Percentiles rank a stretch among this genome's conserved stretches.
Conservation (phyloP, 2,797 vertebrate species). For the Aeoliscus strigatus region DNA sequence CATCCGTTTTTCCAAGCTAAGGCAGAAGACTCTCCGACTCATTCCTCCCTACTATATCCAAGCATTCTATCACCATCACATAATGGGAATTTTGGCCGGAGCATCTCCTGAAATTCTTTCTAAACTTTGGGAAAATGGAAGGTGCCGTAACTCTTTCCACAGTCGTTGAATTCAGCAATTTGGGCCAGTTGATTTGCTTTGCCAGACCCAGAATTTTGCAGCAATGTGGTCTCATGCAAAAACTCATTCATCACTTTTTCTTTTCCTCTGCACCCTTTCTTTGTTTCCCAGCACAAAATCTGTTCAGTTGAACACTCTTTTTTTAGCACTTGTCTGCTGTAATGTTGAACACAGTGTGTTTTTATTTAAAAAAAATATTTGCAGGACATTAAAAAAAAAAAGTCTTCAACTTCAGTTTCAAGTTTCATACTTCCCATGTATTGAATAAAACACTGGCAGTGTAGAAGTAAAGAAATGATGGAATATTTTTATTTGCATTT, state of each 20-base stretch:
- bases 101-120: slow-evolving; percentile 54
- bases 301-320: too few species aligned
- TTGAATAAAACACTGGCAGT: not conserved
- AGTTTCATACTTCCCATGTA: too few species aligned
- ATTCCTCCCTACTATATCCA: slow-evolving; percentile 33
- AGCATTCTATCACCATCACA: slow-evolving; percentile 45
- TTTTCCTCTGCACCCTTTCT: slow-evolving; percentile 7
- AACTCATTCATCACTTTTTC: too few species aligned
- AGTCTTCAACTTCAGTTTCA: too few species aligned
- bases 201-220: slow-evolving; percentile 52
- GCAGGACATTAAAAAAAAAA: slow-evolving; percentile 8
- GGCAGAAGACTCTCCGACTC: slow-evolving; percentile 27
- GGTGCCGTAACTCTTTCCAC: slow-evolving; percentile 67
- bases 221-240: too few species aligned
- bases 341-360: too few species aligned
- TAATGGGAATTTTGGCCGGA: slow-evolving; percentile 43
- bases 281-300: too few species aligned
- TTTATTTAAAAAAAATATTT: too few species aligned
- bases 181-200: slow-evolving; percentile 40
- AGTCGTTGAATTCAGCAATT: slow-evolving; percentile 49
- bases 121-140: slow-evolving; percentile 49
- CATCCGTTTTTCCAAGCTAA: slow-evolving; percentile 44
- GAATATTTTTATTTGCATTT: too few species aligned
- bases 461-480: not conserved
- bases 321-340: too few species aligned